These are phyloP conservation scores for Ips nitidus DNA, from an alignment of 1,140 invertebrate species.

Conservation along the genomic window DNA sequence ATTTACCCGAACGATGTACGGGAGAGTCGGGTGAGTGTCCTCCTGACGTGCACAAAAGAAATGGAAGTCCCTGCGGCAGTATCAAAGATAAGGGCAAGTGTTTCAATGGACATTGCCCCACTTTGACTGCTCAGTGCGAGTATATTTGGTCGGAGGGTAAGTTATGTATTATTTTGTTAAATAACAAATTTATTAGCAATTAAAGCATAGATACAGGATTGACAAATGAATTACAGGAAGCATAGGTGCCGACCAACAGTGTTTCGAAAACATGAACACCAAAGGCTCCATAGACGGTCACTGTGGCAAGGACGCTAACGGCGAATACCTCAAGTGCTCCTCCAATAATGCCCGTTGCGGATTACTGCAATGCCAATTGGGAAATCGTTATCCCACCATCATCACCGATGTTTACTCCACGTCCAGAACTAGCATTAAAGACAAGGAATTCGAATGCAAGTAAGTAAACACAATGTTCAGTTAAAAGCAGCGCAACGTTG, in stretches of 20 bases:
- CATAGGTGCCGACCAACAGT: constrained; percentile 75
- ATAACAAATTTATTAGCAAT: no score
- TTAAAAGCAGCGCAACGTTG: neutral
- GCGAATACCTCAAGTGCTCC: constrained; percentile 84
- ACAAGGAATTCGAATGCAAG: constrained; percentile 90
- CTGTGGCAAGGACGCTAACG: constrained; percentile 79
- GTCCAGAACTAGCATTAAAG: constrained; percentile 84
- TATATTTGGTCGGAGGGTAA: constrained; percentile 81
- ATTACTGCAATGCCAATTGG: constrained; percentile 86
- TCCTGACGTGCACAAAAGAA: constrained; percentile 84
- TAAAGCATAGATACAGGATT: neutral
- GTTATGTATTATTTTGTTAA: neutral
- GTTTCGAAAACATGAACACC: constrained; percentile 92
- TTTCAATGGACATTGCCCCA: constrained; percentile 89
- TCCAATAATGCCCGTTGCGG: constrained; percentile 85
- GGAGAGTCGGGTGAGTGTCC: constrained; percentile 87
- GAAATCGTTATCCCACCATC: constrained; percentile 74
- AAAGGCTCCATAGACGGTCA: constrained; percentile 92
- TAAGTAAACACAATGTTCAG: constrained; percentile 57
- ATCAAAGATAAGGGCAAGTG: constrained; percentile 70
- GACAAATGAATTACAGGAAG: constrained; percentile 56
- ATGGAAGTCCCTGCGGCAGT: constrained; percentile 71
- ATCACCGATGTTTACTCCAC: constrained; percentile 75
- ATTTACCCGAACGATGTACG: constrained; percentile 89
- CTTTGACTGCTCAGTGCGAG: constrained; percentile 82